Percentiles rank a stretch among this genome's conserved stretches.
Conservation (phyloP, 1,140 invertebrate species). For the Nephila pilipes region DNA sequence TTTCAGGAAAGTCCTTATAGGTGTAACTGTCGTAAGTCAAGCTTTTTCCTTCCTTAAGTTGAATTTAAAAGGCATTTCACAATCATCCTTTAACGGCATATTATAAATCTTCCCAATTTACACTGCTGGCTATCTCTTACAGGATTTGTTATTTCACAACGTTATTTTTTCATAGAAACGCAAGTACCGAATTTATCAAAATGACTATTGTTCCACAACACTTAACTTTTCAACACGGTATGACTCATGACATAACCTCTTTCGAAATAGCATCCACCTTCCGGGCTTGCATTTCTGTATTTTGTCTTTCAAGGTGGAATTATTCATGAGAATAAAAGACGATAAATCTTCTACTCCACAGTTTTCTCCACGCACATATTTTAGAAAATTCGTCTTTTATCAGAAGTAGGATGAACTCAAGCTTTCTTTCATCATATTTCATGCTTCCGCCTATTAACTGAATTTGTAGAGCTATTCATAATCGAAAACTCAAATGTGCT, state of each 20-base stretch:
- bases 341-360: conserved; percentile 15
- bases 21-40: no score
- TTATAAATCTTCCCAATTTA: background rate
- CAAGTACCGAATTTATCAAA: conserved; percentile 9
- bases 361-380: conserved; percentile 29
- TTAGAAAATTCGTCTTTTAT: conserved; percentile 17
- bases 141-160: background rate
- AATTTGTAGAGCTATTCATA: background rate
- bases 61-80: background rate
- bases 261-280: conserved; percentile 48
- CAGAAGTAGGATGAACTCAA: background rate
- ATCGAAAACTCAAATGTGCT: background rate
- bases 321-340: conserved; percentile 43
- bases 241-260: conserved; percentile 27
- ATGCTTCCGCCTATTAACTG: background rate
- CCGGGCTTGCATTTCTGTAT: background rate
- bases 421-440: background rate
- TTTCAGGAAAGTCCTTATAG: no score
- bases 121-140: background rate
- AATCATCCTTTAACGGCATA: background rate
- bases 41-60: no score
- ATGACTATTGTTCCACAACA: conserved; percentile 16
- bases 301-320: conserved; percentile 28
- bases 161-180: conserved; percentile 2
- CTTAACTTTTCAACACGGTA: conserved; percentile 40